These are phyloP conservation scores for Meandrina meandrites DNA, from an alignment of 92 coral and sea anemone species.

Conservation along the genomic window DNA sequence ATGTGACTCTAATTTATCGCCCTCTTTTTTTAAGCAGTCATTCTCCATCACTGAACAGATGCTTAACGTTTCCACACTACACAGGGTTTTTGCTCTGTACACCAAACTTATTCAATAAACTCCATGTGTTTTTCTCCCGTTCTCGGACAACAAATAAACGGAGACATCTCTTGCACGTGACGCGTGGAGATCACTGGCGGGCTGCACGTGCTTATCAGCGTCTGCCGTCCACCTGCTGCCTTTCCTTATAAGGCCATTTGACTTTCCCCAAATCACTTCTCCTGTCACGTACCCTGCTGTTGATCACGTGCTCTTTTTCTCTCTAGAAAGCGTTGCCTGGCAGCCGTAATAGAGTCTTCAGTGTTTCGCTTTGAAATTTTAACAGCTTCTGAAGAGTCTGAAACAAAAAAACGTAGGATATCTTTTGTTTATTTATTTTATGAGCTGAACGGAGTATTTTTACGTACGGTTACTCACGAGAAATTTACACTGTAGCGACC, in stretches of 20 bases:
- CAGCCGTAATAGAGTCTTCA: slow-evolving; percentile 74
- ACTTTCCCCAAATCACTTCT: neutral
- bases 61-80: neutral
- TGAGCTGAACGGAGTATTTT: neutral
- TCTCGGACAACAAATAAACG: neutral
- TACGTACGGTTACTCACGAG: neutral
- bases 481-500: neutral
- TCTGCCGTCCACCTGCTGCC: neutral
- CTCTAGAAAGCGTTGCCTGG: slow-evolving; percentile 80
- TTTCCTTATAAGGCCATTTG: neutral
- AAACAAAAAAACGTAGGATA: neutral
- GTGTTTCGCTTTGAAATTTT: slow-evolving; percentile 70
- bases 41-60: neutral
- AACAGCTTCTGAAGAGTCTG: slow-evolving; percentile 38
- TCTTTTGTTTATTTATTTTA: no score
- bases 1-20: neutral
- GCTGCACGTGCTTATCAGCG: neutral
- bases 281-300: slow-evolving; percentile 31
- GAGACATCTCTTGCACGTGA: neutral
- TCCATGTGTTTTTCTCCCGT: neutral
- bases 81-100: neutral
- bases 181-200: neutral
- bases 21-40: neutral
- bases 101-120: neutral
- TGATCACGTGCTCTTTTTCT: slow-evolving; percentile 69